Conservation (phyloP, 2,888 invertebrate species). For the Bugula neritina region DNA sequence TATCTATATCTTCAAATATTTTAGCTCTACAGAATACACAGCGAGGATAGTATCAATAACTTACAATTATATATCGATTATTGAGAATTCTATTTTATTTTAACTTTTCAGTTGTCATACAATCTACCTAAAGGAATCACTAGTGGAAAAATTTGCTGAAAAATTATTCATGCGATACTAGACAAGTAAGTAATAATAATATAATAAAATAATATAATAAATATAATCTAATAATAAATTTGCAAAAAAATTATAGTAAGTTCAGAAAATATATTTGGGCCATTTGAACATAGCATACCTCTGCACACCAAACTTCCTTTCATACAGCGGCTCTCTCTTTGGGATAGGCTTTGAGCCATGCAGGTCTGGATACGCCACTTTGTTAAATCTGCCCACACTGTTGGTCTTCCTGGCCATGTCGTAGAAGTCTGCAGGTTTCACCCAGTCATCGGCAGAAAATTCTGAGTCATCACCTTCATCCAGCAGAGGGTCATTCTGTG, state of each 20-base stretch:
- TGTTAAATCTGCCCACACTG: slow-evolving; percentile 66
- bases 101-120: too few species aligned
- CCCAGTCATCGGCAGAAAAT: slow-evolving; percentile 30
- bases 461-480: slow-evolving; percentile 30
- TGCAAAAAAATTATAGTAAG: too few species aligned
- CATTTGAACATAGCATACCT: slow-evolving; percentile 53
- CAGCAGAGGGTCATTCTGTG: slow-evolving; percentile 28
- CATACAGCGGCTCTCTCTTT: slow-evolving; percentile 61
- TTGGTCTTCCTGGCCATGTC: slow-evolving; percentile 46
- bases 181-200: too few species aligned
- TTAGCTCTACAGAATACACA: slow-evolving; percentile 47
- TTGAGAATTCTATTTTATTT: too few species aligned
- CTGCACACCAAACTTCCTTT: slow-evolving; percentile 58
- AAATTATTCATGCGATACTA: too few species aligned
- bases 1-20: slow-evolving; percentile 63
- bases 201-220: too few species aligned
- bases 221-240: too few species aligned
- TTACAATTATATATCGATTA: too few species aligned
- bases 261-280: too few species aligned
- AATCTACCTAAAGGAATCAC: too few species aligned
- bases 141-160: too few species aligned
- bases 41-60: too few species aligned
- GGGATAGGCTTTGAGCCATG: slow-evolving; percentile 57
- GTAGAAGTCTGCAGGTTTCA: slow-evolving; percentile 42
- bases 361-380: slow-evolving; percentile 71